Conservation (phyloP, 2,888 invertebrate genomes). For the Anticlea derivata region DNA sequence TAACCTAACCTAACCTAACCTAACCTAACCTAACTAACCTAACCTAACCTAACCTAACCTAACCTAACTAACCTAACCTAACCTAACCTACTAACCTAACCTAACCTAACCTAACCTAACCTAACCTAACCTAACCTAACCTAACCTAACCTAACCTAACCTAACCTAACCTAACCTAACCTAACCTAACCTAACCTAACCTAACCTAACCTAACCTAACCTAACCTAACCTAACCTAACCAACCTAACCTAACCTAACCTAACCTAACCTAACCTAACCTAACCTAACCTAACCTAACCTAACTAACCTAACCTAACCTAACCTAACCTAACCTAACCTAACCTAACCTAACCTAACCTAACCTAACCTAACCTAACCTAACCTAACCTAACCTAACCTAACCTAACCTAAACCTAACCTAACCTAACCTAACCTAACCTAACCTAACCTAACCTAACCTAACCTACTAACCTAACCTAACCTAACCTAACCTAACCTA, state of each 20-base stretch:
- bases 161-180: slow-evolving; percentile 18
- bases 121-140: background rate
- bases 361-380: slow-evolving; percentile 20
- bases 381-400: slow-evolving; percentile 19
- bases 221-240: slow-evolving; percentile 18
- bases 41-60: slow-evolving; percentile 2
- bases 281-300: slow-evolving; percentile 13
- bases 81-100: slow-evolving; percentile 3
- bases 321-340: slow-evolving; percentile 18
- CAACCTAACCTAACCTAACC: slow-evolving; percentile 16
- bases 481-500: slow-evolving; percentile 19
- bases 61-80: slow-evolving; percentile 6
- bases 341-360: slow-evolving; percentile 20
- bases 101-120: slow-evolving; percentile 3
- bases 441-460: slow-evolving; percentile 9
- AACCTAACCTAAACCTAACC: slow-evolving; percentile 20
- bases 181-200: slow-evolving; percentile 18
- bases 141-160: slow-evolving; percentile 16
- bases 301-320: slow-evolving; percentile 13
- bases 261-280: slow-evolving; percentile 15
- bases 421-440: slow-evolving; percentile 19
- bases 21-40: background rate
- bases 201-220: slow-evolving; percentile 18
- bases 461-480: slow-evolving; percentile 15
- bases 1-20: background rate